Evolutionary conservation across 2,797 vertebrate species (phyloP), one percentile per base, ranked within the genome.

Genomic region (Odontamblyopus rebecca): DNA sequence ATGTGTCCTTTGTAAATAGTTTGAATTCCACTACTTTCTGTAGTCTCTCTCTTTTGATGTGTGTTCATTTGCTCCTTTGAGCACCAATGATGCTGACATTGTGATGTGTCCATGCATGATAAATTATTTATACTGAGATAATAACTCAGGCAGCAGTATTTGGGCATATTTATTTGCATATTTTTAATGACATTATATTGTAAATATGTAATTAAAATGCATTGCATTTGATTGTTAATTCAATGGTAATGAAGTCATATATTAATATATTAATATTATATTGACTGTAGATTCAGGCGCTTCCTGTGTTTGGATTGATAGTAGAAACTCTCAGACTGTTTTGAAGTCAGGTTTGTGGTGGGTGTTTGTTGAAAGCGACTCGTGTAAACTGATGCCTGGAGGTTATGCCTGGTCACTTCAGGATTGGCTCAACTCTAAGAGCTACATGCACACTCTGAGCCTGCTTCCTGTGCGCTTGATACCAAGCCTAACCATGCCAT

Each of bases 11-110:
- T 86, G 81, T 81, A 86, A 88, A 92, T 92, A 85, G 59, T 85
- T 88, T 81, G 77, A 89, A 92, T 92, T 93, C 89, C 89, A 75
- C 72, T 64, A 75, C 67, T 79, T 77, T 76, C 77, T 82, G 71
- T 86, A 77, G 76, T 80, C 72, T 72, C 16, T 57, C 85, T 90
- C 88, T 38, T 88, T 74, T 83, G 86, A 81, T 59, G 76, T 67
- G 62, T 80, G 74, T 80, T 51, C 75, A 79, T 75, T 80, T 78
- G 75, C 44, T n/a, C 69, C 70, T 69, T 68, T 89, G 77, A 86
- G 85, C 74, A 80, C 53, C 6, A 11, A 23, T 56, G 54, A 56
- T 12, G 23, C n/a, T 26, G 54, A 56, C 19, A 18, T 53, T 53
- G 16, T n/a, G 16, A 6, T 18, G 1, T n/a, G 44, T 48, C 15